Percentiles rank a stretch among this genome's conserved stretches.
Conservation (phyloP, 2,113 vertebrate genomes). For the Rhodinocichla rosea region DNA sequence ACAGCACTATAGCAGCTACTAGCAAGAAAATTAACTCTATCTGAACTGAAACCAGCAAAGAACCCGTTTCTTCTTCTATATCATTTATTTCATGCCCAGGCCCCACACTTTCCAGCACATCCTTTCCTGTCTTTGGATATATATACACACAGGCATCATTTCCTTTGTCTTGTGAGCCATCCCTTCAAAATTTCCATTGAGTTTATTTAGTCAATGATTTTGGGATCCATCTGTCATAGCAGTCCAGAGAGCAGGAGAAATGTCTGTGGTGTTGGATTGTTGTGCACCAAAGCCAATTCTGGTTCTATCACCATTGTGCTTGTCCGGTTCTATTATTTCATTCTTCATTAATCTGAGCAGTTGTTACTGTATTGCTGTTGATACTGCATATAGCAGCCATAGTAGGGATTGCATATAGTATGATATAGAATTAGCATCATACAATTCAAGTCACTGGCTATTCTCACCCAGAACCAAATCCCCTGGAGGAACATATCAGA, state of each 20-base stretch:
- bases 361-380: background rate
- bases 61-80: background rate
- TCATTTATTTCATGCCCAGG: no score
- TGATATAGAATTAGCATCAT: background rate
- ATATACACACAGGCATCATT: background rate
- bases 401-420: background rate
- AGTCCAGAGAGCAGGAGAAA: background rate
- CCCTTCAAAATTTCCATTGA: background rate
- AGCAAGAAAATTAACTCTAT: background rate
- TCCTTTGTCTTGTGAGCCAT: background rate
- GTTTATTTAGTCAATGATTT: background rate
- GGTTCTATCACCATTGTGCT: background rate
- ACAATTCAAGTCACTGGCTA: background rate
- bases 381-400: background rate
- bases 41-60: background rate
- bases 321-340: background rate
- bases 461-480: background rate
- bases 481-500: background rate
- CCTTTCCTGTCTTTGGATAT: background rate
- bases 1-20: background rate
- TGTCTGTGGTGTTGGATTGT: background rate
- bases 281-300: accelerated
- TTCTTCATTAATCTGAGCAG: background rate
- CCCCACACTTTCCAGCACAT: background rate
- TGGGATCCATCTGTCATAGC: background rate